Conservation (phyloP, 2,113 vertebrate genomes). For the Parotia lawesii region DNA sequence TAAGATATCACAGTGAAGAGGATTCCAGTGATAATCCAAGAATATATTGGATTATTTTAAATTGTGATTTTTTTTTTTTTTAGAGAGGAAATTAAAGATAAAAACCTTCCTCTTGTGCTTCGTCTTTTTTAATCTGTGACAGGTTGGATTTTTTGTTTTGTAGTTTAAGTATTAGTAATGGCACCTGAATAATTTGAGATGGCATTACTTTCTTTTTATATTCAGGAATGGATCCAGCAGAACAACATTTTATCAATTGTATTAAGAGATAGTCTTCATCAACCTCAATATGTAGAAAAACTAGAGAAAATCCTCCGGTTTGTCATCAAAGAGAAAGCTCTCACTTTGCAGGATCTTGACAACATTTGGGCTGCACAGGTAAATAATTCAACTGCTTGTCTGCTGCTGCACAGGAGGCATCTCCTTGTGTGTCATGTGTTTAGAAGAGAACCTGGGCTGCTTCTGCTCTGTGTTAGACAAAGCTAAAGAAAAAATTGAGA, state of each 20-base stretch:
- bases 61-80: not conserved
- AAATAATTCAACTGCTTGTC: slow-evolving; percentile 38
- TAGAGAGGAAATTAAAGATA: not conserved
- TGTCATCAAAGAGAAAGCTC: slow-evolving; percentile 98
- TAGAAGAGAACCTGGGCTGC: not conserved
- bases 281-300: slow-evolving; percentile 99
- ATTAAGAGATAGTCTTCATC: slow-evolving; percentile 95
- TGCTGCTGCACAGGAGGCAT: not conserved
- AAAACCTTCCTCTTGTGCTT: not conserved
- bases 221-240: slow-evolving; percentile 99
- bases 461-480: not conserved
- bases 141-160: not conserved
- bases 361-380: slow-evolving; percentile 99
- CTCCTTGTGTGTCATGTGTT: not conserved
- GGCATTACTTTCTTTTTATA: slow-evolving; percentile 8
- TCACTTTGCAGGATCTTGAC: slow-evolving; percentile 97
- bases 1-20: not conserved
- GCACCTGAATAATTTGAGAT: slow-evolving; percentile 27
- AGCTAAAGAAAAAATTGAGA: not conserved
- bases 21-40: not conserved
- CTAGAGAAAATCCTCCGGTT: slow-evolving; percentile 98
- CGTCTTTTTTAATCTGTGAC: not conserved
- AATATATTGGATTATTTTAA: not conserved
- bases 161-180: not conserved
- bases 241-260: slow-evolving; percentile 99